phyloP scores from a whole-genome alignment of 2,888 invertebrate genomes.

The Adineta ricciae region DNA sequence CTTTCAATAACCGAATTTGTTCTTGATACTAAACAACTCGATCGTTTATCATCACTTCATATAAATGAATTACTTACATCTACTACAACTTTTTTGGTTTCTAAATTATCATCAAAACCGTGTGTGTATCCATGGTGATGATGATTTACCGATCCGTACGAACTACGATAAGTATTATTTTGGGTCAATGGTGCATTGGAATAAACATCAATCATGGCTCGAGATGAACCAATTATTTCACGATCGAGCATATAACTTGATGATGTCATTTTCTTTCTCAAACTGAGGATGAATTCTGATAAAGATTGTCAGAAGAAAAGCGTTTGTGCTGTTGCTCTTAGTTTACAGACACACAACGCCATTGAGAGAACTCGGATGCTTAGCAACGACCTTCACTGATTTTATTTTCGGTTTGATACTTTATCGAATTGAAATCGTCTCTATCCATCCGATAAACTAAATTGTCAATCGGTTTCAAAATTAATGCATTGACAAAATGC shows the following conservation, averaged over 20 bases:
- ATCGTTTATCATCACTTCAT: not conserved
- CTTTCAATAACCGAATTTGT: constrained; percentile 43
- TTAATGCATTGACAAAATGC: not conserved
- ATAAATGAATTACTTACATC: constrained; percentile 16
- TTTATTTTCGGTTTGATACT: not conserved
- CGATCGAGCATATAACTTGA: constrained; percentile 33
- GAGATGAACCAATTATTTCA: constrained; percentile 27
- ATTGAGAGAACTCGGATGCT: not conserved
- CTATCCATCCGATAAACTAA: not conserved
- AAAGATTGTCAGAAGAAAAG: not conserved
- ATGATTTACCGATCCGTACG: not conserved
- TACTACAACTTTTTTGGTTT: constrained; percentile 26
- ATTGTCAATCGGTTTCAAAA: not conserved
- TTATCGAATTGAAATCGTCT: not conserved
- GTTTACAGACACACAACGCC: not conserved
- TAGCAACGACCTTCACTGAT: not conserved
- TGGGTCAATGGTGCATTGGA: constrained; percentile 25
- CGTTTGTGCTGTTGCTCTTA: not conserved
- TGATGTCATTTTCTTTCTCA: not conserved
- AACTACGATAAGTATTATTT: constrained; percentile 23
- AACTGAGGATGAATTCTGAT: not conserved
- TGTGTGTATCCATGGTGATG: not conserved
- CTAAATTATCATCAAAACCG: not conserved
- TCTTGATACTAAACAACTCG: constrained; percentile 39
- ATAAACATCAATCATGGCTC: constrained; percentile 29